Conservation (phyloP, 2,888 invertebrate species). For the Macroteleia sp. region DNA sequence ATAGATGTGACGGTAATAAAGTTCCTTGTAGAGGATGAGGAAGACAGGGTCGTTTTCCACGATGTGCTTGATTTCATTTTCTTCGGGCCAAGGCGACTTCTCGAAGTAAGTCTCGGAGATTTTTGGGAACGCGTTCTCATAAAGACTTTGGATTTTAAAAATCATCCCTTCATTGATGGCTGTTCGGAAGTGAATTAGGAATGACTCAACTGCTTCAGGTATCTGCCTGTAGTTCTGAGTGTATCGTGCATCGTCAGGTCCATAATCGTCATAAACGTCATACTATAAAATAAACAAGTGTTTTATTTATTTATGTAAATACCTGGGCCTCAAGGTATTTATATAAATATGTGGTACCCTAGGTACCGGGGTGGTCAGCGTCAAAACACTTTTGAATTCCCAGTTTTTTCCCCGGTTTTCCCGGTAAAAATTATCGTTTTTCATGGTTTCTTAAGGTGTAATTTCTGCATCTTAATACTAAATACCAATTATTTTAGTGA, state of each 20-base stretch:
- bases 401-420: too few relatives aligned
- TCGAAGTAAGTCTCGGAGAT: slow-evolving; percentile 98
- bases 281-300: slow-evolving; percentile 5
- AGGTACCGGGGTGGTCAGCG: too few relatives aligned
- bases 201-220: slow-evolving; percentile 91
- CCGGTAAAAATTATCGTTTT: too few relatives aligned
- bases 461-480: too few relatives aligned
- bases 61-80: slow-evolving; percentile 90
- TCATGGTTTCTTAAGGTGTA: too few relatives aligned
- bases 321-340: too few relatives aligned
- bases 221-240: slow-evolving; percentile 80
- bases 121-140: slow-evolving; percentile 98
- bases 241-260: slow-evolving; percentile 50
- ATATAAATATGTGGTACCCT: too few relatives aligned
- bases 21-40: slow-evolving; percentile 97
- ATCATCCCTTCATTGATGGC: slow-evolving; percentile 95
- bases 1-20: slow-evolving; percentile 98
- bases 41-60: slow-evolving; percentile 92
- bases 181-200: slow-evolving; percentile 93
- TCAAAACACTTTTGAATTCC: too few relatives aligned
- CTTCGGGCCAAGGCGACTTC: slow-evolving; percentile 97
- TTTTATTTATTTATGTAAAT: too few relatives aligned
- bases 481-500: too few relatives aligned
- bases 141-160: slow-evolving; percentile 97
- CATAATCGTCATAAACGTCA: slow-evolving; percentile 11